Evolutionary conservation across 1,140 invertebrate species (phyloP), one percentile per base, ranked within the genome.

Genomic region (Drosophila tani): DNA sequence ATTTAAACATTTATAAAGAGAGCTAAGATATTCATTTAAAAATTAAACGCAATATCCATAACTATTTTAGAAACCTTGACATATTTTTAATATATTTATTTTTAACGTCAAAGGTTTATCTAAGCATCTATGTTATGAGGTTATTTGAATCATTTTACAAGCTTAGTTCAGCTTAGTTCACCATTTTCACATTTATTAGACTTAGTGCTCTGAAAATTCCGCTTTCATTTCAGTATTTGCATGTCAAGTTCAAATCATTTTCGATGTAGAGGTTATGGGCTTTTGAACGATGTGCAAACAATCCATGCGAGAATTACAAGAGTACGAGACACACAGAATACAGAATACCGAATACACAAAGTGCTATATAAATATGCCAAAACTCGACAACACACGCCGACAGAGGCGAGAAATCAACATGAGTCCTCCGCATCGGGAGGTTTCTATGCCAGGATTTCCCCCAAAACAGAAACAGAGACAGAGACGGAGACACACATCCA

Each of bases 361-460:
- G 71, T 59, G 71, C 73, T 76, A 38, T 59, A 76, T 76, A 77
- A 76, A 77, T 76, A 77, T 67, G 71, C 41, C 62, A 43, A 77
- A 53, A 58, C 47, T 41, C 40, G 74, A 75, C 49, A 75, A 63
- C 73, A 65, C 51, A 73, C 8, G 46, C 43, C 71, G 38, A 66
- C 71, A 76, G 27, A 76, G 74, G 75, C 51, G 76, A 71, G 75
- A 78, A 71, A 79, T 78, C 75, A 70, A 41, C 65, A 58, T 57
- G 50, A 78, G 51, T 58, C 27, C 43, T 32, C 35, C 38, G 69
- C 32, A 73, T 58, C 41, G 66, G 53, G 51, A 17, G 66, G 43
- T 21, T 69, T 45, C 53, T 58, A 41, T 71, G 27, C 51, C 53
- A 15, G 49, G n/a, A 49, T 35, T 75, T 40, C 21, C 55, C 74